Evolutionary conservation across 2,888 invertebrate species (phyloP).

Genomic region (Callosobruchus maculatus): DNA sequence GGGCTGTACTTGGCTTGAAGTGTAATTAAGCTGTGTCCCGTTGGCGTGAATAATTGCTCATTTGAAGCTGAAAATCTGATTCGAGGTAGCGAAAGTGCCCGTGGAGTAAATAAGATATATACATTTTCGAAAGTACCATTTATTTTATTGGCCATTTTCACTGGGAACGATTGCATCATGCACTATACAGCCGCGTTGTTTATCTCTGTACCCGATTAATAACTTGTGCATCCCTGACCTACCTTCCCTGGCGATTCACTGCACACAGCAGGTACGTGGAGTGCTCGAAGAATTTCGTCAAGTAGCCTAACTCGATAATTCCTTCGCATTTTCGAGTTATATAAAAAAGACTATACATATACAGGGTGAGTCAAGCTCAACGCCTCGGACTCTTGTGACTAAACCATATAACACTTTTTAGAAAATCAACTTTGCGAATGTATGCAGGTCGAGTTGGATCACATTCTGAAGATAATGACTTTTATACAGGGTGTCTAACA

Average conservation of each 20-base stretch:
- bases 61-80: not conserved
- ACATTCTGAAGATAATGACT: too few relatives aligned
- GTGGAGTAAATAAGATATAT: not conserved
- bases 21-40: not conserved
- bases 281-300: too few relatives aligned
- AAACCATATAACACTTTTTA: too few relatives aligned
- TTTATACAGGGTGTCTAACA: too few relatives aligned
- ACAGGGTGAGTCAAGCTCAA: too few relatives aligned
- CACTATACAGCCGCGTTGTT: not conserved
- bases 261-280: not conserved
- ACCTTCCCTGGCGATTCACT: not conserved
- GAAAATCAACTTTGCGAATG: too few relatives aligned
- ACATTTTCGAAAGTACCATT: not conserved
- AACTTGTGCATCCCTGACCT: not conserved
- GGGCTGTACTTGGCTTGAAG: not conserved
- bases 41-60: not conserved
- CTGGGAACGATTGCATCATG: not conserved
- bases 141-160: not conserved
- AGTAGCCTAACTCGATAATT: too few relatives aligned
- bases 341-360: too few relatives aligned
- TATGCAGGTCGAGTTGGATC: too few relatives aligned
- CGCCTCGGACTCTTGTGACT: too few relatives aligned
- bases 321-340: too few relatives aligned
- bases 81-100: not conserved
- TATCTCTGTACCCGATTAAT: not conserved